Evolutionary conservation across 2,797 vertebrate species (phyloP).

Genomic region (Lutjanus campechanus): DNA sequence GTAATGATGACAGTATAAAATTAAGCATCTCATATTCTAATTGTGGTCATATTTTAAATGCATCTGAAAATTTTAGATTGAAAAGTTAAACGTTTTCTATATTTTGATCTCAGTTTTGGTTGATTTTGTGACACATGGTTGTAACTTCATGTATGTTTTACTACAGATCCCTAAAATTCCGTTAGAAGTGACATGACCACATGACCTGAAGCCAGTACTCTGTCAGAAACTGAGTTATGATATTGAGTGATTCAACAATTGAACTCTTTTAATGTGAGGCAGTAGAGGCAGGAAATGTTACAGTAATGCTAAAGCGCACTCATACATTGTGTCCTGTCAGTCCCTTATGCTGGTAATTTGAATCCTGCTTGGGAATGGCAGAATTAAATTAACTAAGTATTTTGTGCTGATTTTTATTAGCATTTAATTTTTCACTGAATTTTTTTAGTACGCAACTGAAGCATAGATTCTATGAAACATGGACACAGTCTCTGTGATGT

Average conservation of each 20-base stretch:
- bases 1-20: conserved; percentile 2
- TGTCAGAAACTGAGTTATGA: background rate
- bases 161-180: background rate
- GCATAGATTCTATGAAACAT: too few species aligned
- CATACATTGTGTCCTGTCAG: background rate
- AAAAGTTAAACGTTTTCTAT: background rate
- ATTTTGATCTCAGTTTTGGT: too few species aligned
- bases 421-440: background rate
- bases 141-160: background rate
- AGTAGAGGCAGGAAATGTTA: background rate
- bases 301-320: background rate
- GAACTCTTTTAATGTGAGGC: background rate
- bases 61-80: background rate
- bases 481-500: too few species aligned
- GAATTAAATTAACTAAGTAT: too few species aligned
- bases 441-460: background rate
- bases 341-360: too few species aligned
- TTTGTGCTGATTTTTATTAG: background rate
- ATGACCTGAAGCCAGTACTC: background rate
- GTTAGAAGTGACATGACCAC: background rate
- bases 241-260: background rate
- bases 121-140: background rate
- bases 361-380: background rate
- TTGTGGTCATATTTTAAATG: background rate
- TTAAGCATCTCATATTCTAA: background rate